Base-by-base conservation (phyloP, 2,113 vertebrate genomes). In the Percopsis transmontana region DNA sequence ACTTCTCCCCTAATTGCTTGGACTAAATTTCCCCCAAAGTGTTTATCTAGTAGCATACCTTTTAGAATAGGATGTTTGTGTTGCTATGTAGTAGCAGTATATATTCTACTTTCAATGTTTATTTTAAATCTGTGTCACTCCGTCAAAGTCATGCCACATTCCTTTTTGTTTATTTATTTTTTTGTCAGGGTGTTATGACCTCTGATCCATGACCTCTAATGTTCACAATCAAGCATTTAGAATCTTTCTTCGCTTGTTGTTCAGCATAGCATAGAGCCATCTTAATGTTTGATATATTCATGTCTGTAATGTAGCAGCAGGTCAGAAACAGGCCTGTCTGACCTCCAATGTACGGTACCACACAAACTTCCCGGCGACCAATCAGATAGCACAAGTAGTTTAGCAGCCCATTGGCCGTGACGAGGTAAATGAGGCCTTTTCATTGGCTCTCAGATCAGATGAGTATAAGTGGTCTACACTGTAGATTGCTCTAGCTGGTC, bases 401-500 rank as follows among this genome's bases (percentile, higher is more conserved):
- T 77, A 59, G 67, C 39, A 85, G 72, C 85, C 80, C 80, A 88
- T 88, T 87, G 83, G 83, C 85, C 72, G 66, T 85, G 85, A 89
- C 82, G 38, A 45, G 70, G 79, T 62, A 75, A 85, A 85, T 74
- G 65, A n/a, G 58, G 56, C 83, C 55, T 56, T 65, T 75, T 77
- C 50, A 66, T 70, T 74, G 70, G 54, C 60, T 61, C 77, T 87
- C 70, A 76, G 53, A 56, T 48, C 53, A 57, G 63, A 77, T 74
- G 65, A 51, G 55, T 57, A 12, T 50, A 50, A 50, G 18, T 50
- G 48, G 45, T 16, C 45, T 4, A 27, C 14, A 9, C 27, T 33
- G 27, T 33, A 21, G 51, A 23, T 33, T 48, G 23, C 15, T 38
- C 45, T 18, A 18, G 9, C 18, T 14, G 56, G 47, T 64, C 8